Percentiles rank a stretch among this genome's conserved stretches.
These are phyloP conservation scores for Platyrinchus mystaceus DNA, from an alignment of 2,797 vertebrate species.

Conservation along the genomic window DNA sequence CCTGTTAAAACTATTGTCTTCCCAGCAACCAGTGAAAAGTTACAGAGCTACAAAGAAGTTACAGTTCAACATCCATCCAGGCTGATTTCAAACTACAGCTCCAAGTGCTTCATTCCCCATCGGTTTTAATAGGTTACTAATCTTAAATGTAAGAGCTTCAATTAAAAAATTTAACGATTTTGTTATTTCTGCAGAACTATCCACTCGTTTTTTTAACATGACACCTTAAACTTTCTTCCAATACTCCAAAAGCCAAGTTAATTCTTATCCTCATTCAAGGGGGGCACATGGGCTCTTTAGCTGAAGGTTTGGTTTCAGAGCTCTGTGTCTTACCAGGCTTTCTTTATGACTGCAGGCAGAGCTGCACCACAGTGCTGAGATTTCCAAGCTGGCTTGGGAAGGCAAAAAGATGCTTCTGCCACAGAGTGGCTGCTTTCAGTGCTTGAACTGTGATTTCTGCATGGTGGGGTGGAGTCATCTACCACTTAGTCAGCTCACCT, in stretches of 20 bases:
- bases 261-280: not conserved
- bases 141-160: not conserved
- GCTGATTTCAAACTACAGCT: not conserved
- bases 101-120: not conserved
- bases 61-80: not conserved
- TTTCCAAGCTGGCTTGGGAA: not conserved
- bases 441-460: not conserved
- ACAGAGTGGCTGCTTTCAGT: not conserved
- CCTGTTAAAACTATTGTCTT: not conserved
- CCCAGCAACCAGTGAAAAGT: not conserved
- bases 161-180: not conserved
- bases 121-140: not conserved
- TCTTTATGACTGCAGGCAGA: not conserved
- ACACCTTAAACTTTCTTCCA: not conserved
- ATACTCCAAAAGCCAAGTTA: not conserved
- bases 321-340: not conserved
- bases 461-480: not conserved
- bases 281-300: not conserved
- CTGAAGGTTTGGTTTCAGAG: not conserved
- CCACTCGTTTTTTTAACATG: not conserved
- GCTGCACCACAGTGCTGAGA: not conserved
- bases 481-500: not conserved
- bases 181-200: not conserved
- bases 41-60: not conserved
- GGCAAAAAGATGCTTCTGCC: accelerated